Percentiles rank a stretch among this genome's conserved stretches.
Evolutionary conservation across 2,888 invertebrate species (phyloP).

Genomic region (Calephelis perditalis): DNA sequence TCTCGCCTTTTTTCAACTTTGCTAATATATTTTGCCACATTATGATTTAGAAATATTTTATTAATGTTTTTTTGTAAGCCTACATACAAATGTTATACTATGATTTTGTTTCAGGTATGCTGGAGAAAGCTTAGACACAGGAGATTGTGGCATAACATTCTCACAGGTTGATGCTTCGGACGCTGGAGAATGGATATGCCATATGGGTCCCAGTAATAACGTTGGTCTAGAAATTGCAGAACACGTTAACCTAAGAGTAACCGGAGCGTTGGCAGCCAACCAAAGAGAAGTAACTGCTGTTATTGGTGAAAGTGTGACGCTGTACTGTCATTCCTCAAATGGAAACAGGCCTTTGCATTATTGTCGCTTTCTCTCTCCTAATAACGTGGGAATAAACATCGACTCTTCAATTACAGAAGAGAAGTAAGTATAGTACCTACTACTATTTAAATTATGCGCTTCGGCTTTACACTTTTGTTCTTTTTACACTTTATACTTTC

Average conservation of each 20-base stretch:
- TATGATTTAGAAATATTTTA: too few relatives aligned
- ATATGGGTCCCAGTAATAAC: conserved; percentile 57
- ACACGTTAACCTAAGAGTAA: conserved; percentile 52
- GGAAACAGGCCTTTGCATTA: conserved; percentile 59
- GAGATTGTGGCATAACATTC: conserved; percentile 68
- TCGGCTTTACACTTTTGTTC: too few relatives aligned
- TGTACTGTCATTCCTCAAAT: conserved; percentile 65
- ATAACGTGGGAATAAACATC: conserved; percentile 53
- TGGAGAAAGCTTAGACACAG: conserved; percentile 56
- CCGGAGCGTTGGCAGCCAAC: conserved; percentile 61
- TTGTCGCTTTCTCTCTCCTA: conserved; percentile 66
- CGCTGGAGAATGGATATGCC: conserved; percentile 65
- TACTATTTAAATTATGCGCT: too few relatives aligned
- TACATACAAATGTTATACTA: too few relatives aligned
- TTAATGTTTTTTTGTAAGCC: too few relatives aligned
- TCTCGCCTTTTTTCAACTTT: too few relatives aligned
- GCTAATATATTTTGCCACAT: too few relatives aligned
- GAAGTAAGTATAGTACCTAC: conserved; percentile 45
- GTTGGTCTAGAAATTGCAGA: conserved; percentile 56
- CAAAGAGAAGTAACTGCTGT: conserved; percentile 36
- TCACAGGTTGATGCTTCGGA: conserved; percentile 44
- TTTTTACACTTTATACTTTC: too few relatives aligned
- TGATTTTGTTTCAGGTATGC: conserved; percentile 48
- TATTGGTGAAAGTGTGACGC: conserved; percentile 40
- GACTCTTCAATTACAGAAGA: conserved; percentile 52